These are phyloP conservation scores for Indri indri DNA, from an alignment of 2,113 vertebrate species.

Conservation along the genomic window DNA sequence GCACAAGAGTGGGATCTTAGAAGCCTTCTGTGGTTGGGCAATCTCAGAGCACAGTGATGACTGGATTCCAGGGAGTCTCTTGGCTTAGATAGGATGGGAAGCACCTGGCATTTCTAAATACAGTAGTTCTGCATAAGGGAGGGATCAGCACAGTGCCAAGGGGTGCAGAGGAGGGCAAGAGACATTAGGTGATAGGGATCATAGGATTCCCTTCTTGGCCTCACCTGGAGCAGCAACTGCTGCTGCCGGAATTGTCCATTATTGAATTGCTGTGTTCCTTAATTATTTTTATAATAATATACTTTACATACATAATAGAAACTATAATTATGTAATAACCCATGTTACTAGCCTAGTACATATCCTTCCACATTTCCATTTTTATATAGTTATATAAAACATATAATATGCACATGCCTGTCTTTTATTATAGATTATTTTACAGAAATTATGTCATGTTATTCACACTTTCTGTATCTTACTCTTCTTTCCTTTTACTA, in stretches of 20 bases:
- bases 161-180: neutral
- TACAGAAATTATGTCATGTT: neutral
- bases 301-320: neutral
- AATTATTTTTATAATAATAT: slow-evolving; percentile 2
- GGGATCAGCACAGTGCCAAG: neutral
- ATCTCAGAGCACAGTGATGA: neutral
- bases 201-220: neutral
- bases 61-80: slow-evolving; percentile 28
- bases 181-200: neutral
- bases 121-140: neutral
- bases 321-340: neutral
- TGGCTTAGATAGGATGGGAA: slow-evolving; percentile 12
- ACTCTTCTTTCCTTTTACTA: neutral
- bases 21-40: neutral
- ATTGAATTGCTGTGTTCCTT: neutral
- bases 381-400: neutral
- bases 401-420: neutral
- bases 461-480: neutral
- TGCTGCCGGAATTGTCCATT: neutral
- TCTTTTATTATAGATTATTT: slow-evolving; percentile 11
- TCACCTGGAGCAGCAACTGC: neutral
- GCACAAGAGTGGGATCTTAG: neutral
- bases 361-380: neutral
- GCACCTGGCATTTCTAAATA: slow-evolving; percentile 57
- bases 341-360: neutral